Evolutionary conservation across 2,888 invertebrate species (phyloP).

Genomic region (Amiota mariae): DNA sequence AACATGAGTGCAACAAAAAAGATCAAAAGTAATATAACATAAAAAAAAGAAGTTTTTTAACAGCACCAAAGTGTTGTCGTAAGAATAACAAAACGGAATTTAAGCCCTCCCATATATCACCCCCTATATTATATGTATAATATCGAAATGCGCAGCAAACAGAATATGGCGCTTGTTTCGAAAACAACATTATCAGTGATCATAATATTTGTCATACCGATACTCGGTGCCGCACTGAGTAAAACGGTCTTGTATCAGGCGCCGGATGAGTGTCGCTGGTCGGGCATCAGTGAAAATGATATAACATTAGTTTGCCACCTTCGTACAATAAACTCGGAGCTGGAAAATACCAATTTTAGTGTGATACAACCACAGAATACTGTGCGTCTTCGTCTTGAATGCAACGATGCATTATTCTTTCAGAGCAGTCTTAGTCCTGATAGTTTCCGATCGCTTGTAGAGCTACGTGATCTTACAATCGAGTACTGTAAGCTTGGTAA

Average conservation of each 20-base stretch:
- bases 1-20: slow-evolving; percentile 22
- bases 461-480: slow-evolving; percentile 85
- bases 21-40: slow-evolving; percentile 19
- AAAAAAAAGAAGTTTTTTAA: slow-evolving; percentile 13
- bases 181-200: slow-evolving; percentile 68
- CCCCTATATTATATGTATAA: slow-evolving; percentile 48
- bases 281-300: slow-evolving; percentile 74
- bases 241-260: slow-evolving; percentile 80
- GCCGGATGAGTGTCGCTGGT: slow-evolving; percentile 84
- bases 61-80: slow-evolving; percentile 1
- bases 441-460: slow-evolving; percentile 86
- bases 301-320: slow-evolving; percentile 85
- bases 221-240: slow-evolving; percentile 72
- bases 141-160: slow-evolving; percentile 42
- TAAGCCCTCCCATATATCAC: slow-evolving; percentile 22
- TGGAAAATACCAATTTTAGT: slow-evolving; percentile 90
- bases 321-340: slow-evolving; percentile 89
- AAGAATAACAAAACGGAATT: slow-evolving; percentile 15
- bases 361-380: slow-evolving; percentile 90
- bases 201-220: slow-evolving; percentile 70
- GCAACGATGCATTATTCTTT: slow-evolving; percentile 86
- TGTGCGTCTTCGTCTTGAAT: slow-evolving; percentile 84
- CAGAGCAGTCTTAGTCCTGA: slow-evolving; percentile 85
- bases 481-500: slow-evolving; percentile 91
- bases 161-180: slow-evolving; percentile 58